Base-by-base conservation (phyloP, 2,113 vertebrate species). In the Seriola dumerili region DNA sequence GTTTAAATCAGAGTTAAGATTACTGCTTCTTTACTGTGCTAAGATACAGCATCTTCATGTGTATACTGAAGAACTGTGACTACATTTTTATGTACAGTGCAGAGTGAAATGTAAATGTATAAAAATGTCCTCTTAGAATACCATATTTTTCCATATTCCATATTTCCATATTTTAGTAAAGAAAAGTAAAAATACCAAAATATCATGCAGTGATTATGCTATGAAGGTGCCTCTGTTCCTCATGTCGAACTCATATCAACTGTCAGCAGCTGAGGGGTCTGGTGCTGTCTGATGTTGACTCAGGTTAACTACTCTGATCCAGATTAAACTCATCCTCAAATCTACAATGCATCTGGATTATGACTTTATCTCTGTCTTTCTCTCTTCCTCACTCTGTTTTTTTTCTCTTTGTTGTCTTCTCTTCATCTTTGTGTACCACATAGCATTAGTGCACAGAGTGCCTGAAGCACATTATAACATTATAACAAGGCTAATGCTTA, bases 271-370 rank as follows among this genome's bases (percentile, higher is more conserved):
- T 23, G 34, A 61, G 19, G 38, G 50, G n/a, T 46, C 21, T 55
- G 44, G n/a, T 61, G 32, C 40, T 62, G 46, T 50, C 54, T 55
- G 8, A 38, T 52, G 21, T 76, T 23, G 34, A 69, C 3, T 78
- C 58, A 69, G 66, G 58, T 69, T 85, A 74, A 65, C 85, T 72
- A 75, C 48, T 84, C 29, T 76, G 61, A 88, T 81, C 81, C 76
- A 86, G 83, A 88, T 88, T 89, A 84, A 76, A 54, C 54, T 77
- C 74, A 38, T 75, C 72, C 52, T 66, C 66, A 34, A 29, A 79
- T 34, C 57, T 69, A 32, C 42, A 13, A 29, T 59, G 14, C 65
- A 67, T 83, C 75, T 81, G 78, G 80, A 83, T 80, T 75, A 84
- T 44, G 50, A 70, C 58, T 81, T 61, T 38, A 55, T 77, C 69